phyloP scores from a whole-genome alignment of 2,797 vertebrate species.

The Acanthurus lineatus region DNA sequence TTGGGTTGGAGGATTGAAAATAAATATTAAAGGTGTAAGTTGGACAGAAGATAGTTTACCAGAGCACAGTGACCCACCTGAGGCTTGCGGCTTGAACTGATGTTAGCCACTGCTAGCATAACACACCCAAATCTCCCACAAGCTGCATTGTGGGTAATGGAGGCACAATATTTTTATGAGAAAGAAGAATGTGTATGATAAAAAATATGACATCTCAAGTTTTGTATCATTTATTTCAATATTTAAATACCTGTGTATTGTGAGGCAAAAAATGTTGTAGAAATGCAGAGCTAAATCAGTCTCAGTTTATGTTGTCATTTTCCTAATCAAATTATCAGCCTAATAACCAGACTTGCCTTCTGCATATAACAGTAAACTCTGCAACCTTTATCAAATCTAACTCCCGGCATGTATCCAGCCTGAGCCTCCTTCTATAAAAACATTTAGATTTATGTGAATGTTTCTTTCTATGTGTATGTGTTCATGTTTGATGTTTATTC shows the following conservation, averaged over 20 bases:
- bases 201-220: not conserved
- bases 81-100: not conserved
- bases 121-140: not conserved
- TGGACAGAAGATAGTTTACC: not conserved
- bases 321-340: no score
- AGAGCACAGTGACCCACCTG: not conserved
- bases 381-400: no score
- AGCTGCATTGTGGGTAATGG: not conserved
- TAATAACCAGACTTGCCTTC: not conserved
- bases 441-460: not conserved
- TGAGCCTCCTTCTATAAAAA: not conserved
- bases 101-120: not conserved
- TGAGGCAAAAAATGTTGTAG: not conserved
- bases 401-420: no score
- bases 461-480: not conserved
- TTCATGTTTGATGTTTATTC: not conserved
- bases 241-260: not conserved
- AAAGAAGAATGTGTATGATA: not conserved
- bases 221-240: not conserved
- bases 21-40: not conserved
- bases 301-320: no score
- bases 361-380: not conserved
- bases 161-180: not conserved
- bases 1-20: not conserved
- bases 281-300: no score